These are phyloP conservation scores for Idaea straminata DNA, from an alignment of 2,888 invertebrate species.

Conservation along the genomic window DNA sequence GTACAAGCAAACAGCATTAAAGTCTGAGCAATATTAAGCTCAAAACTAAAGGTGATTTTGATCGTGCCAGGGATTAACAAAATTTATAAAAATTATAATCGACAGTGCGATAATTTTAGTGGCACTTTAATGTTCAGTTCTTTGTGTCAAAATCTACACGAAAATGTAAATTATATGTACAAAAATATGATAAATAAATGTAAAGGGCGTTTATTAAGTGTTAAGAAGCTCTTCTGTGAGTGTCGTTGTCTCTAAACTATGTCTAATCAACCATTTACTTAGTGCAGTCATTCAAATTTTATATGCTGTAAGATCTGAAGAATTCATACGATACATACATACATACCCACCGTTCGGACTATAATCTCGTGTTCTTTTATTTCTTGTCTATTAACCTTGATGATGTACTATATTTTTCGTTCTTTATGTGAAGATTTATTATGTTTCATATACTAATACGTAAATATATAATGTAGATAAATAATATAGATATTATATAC, in stretches of 20 bases:
- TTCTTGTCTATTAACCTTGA: not conserved
- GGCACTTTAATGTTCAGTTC: conserved; percentile 69
- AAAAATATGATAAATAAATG: conserved; percentile 23
- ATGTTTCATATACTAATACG: conserved; percentile 13
- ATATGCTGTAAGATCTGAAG: not conserved
- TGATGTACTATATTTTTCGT: conserved; percentile 3
- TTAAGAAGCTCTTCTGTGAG: conserved; percentile 71
- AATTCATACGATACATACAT: not conserved
- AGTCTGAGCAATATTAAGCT: not conserved
- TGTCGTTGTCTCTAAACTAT: conserved; percentile 76
- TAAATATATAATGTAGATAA: conserved; percentile 18
- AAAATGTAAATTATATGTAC: conserved; percentile 30
- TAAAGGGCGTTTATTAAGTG: conserved; percentile 51
- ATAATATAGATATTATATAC: not conserved
- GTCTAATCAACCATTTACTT: conserved; percentile 15
- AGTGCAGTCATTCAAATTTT: not conserved
- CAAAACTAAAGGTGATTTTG: not conserved
- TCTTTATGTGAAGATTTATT: conserved; percentile 2
- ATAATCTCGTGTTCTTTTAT: conserved; percentile 5
- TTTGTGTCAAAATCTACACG: conserved; percentile 47
- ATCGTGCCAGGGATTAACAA: conserved; percentile 1
- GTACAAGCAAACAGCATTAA: not conserved
- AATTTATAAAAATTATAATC: conserved; percentile 36
- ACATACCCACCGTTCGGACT: conserved; percentile 15
- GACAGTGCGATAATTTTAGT: conserved; percentile 38